phyloP scores from a whole-genome alignment of 2,888 invertebrate species.

The Hypena proboscidalis region DNA sequence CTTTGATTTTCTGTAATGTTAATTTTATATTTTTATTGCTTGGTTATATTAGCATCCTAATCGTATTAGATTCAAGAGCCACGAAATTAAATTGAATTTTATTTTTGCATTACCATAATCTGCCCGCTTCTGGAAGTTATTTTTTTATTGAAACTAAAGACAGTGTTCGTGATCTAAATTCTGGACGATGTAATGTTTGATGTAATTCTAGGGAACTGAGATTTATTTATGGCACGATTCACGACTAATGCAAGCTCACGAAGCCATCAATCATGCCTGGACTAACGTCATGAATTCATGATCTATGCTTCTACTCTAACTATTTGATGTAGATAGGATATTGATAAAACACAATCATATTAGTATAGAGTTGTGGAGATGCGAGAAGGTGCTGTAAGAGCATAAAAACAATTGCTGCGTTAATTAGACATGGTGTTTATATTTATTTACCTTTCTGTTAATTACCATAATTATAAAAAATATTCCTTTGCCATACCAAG shows the following conservation, averaged over 20 bases:
- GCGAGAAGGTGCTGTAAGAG: too few relatives aligned
- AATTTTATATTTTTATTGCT: constrained; percentile 18
- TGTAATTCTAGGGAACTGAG: constrained; percentile 8
- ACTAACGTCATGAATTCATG: constrained; percentile 26
- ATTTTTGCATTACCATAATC: constrained; percentile 21
- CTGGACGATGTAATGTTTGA: constrained; percentile 17
- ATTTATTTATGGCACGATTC: constrained; percentile 22
- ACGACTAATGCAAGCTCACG: constrained; percentile 43
- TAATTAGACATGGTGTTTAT: too few relatives aligned
- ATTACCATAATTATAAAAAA: too few relatives aligned
- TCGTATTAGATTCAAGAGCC: constrained; percentile 2
- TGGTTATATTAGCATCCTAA: constrained; percentile 6
- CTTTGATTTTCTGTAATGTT: constrained; percentile 13
- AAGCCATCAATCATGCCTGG: constrained; percentile 39
- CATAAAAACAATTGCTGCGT: too few relatives aligned
- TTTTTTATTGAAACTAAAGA: constrained; percentile 19
- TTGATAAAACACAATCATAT: too few relatives aligned
- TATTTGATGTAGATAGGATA: constrained; percentile 4
- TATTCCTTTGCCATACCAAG: too few relatives aligned
- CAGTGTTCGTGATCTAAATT: constrained; percentile 23
- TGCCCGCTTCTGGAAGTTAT: constrained; percentile 11
- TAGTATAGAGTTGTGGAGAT: too few relatives aligned
- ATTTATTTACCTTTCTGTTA: too few relatives aligned
- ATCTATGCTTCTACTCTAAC: constrained; percentile 13
- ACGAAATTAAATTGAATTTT: constrained; percentile 19